Percentiles rank a stretch among this genome's conserved stretches.
Conservation (phyloP, 1,140 invertebrate species). For the Drosophila rufa region DNA sequence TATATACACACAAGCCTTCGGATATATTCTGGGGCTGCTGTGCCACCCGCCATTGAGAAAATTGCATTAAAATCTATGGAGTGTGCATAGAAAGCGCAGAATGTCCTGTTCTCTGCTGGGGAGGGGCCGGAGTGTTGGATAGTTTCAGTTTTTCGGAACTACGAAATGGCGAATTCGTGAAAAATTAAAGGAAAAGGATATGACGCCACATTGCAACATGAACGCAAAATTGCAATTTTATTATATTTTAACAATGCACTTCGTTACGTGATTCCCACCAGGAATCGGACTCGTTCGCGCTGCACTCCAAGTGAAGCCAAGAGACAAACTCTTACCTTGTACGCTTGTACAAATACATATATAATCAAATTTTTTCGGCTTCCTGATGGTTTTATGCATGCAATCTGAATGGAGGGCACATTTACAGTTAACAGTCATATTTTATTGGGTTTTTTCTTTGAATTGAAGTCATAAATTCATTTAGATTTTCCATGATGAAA, state of each 20-base stretch:
- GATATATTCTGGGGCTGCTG: not conserved
- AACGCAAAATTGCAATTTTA: conserved; percentile 84
- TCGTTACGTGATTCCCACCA: conserved; percentile 82
- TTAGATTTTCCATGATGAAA: conserved; percentile 43
- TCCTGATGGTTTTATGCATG: conserved; percentile 70
- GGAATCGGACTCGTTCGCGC: conserved; percentile 49
- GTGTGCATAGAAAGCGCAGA: conserved; percentile 74
- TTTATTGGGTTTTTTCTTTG: conserved; percentile 61
- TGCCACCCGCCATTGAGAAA: conserved; percentile 62
- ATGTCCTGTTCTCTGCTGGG: conserved; percentile 33
- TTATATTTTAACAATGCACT: conserved; percentile 84
- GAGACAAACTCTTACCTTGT: conserved; percentile 37
- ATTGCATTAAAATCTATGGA: conserved; percentile 85
- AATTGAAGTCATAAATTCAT: conserved; percentile 65
- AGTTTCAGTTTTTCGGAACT: conserved; percentile 74
- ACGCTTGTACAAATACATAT: not conserved
- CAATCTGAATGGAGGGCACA: conserved; percentile 52
- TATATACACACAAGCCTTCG: conserved; percentile 38
- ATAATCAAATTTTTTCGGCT: conserved; percentile 20
- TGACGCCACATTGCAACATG: conserved; percentile 84
- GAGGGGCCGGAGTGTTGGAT: conserved; percentile 20
- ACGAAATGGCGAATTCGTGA: conserved; percentile 81
- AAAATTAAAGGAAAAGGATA: conserved; percentile 84
- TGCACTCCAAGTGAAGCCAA: conserved; percentile 31
- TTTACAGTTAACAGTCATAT: conserved; percentile 56